A percentile compares a stretch with the other conserved stretches of the same genome.
phyloP scores from a whole-genome alignment of 2,888 invertebrate species.

The Xestoiulus laeticollis region DNA sequence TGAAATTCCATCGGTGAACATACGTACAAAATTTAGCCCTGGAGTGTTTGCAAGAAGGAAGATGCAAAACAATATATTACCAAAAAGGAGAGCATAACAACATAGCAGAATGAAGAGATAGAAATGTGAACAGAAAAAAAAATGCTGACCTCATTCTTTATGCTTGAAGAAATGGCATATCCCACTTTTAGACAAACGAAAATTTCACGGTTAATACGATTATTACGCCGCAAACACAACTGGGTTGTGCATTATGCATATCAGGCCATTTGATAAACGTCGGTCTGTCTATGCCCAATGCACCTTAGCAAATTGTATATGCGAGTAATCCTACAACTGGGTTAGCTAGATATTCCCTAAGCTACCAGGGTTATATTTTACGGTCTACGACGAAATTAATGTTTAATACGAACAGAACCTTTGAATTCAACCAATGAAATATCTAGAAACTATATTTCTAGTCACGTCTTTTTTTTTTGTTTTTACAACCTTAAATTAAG shows the following conservation, averaged over 20 bases:
- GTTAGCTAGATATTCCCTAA: background rate
- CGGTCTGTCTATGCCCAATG: background rate
- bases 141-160: background rate
- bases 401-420: background rate
- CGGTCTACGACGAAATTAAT: background rate
- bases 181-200: background rate
- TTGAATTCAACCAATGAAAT: background rate
- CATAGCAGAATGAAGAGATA: background rate
- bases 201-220: conserved; percentile 19
- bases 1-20: background rate
- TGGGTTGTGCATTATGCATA: background rate
- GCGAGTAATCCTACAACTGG: background rate
- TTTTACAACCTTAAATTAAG: background rate
- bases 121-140: background rate
- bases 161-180: background rate
- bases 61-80: too few relatives aligned
- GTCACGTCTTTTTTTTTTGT: background rate
- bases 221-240: conserved; percentile 5
- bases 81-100: background rate
- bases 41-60: background rate
- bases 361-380: background rate
- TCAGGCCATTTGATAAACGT: background rate
- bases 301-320: background rate
- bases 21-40: background rate
- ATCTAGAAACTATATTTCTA: background rate